These are phyloP conservation scores for Loriculus beryllinus DNA, from an alignment of 2,797 vertebrate species.

Conservation along the genomic window DNA sequence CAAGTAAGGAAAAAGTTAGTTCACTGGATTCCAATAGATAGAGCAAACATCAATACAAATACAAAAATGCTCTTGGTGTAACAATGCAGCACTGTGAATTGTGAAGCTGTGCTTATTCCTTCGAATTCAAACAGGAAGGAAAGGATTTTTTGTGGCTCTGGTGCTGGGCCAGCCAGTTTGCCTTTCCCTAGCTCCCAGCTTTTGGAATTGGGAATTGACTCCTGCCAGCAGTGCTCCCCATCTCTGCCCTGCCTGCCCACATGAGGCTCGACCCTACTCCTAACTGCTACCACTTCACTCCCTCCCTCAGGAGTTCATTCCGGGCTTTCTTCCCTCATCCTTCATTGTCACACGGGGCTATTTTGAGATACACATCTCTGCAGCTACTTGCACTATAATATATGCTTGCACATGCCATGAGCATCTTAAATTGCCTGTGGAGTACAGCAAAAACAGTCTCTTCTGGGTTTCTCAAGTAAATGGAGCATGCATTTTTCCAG, in stretches of 20 bases:
- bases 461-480: not conserved
- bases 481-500: not conserved
- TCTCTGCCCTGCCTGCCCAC: not conserved
- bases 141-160: not conserved
- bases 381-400: not conserved
- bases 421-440: not conserved
- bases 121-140: slow-evolving; percentile 55
- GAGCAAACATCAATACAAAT: not conserved
- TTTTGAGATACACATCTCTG: not conserved
- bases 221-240: not conserved
- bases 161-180: not conserved
- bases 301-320: not conserved
- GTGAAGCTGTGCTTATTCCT: slow-evolving; percentile 39
- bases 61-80: not conserved
- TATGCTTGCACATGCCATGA: not conserved
- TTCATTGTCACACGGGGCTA: not conserved
- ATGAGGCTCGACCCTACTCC: not conserved
- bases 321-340: not conserved
- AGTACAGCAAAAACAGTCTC: not conserved
- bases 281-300: not conserved
- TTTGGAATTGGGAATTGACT: not conserved
- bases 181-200: not conserved
- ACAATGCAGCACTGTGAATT: not conserved
- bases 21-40: not conserved
- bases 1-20: slow-evolving; percentile 1